A percentile compares a stretch with the other conserved stretches of the same genome.
Evolutionary conservation across 2,797 vertebrate species (phyloP).

Genomic region (Cichlasoma orientale): DNA sequence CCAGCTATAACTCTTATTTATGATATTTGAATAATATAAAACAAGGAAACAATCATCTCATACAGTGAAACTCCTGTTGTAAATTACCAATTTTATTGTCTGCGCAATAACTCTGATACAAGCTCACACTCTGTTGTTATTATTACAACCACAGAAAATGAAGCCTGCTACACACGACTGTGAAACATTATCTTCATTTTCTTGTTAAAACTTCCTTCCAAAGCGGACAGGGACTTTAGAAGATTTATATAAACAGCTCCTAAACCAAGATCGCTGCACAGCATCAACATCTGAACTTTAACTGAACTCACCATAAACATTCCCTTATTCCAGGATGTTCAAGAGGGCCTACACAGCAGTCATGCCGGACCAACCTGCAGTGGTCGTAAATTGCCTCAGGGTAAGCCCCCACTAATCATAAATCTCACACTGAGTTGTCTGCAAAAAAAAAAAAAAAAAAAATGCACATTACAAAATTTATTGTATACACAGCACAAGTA

Average conservation of each 20-base stretch:
- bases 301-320: conserved; percentile 73
- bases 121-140: conserved; percentile 20
- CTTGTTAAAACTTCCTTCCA: conserved; percentile 69
- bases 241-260: conserved; percentile 74
- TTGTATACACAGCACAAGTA: background rate
- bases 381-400: conserved; percentile 88
- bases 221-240: conserved; percentile 47
- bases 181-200: conserved; percentile 57
- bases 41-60: conserved; percentile 1
- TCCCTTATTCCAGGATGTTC: conserved; percentile 87
- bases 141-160: conserved; percentile 34
- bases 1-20: background rate
- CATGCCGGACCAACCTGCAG: conserved; percentile 87
- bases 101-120: conserved; percentile 17
- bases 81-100: conserved; percentile 32
- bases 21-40: background rate
- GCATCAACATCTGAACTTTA: conserved; percentile 74
- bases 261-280: conserved; percentile 66
- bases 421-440: conserved; percentile 15
- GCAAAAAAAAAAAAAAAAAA: conserved; percentile 23
- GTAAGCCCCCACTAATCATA: conserved; percentile 68
- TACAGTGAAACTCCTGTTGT: conserved; percentile 19
- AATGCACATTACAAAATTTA: conserved; percentile 19
- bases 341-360: conserved; percentile 88
- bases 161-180: conserved; percentile 17